These are phyloP conservation scores for Neuroterus valhalla DNA, from an alignment of 1,140 invertebrate species.

Conservation along the genomic window DNA sequence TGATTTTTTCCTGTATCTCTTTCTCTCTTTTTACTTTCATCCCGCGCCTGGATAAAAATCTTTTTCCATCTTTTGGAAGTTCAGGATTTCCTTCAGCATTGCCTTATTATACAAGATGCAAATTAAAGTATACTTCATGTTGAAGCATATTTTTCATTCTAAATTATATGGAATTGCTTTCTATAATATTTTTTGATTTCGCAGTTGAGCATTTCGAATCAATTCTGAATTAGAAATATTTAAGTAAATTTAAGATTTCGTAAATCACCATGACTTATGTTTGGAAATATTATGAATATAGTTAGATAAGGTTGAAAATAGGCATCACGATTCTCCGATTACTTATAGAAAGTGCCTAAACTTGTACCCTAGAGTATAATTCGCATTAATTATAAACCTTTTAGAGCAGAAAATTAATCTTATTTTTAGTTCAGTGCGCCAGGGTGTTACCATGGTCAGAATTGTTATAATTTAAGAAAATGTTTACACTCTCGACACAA, in stretches of 20 bases:
- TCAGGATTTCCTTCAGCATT: too few species aligned
- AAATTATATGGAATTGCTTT: too few species aligned
- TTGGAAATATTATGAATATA: background rate
- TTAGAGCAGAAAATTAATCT: constrained; percentile 48
- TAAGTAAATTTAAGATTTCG: constrained; percentile 11
- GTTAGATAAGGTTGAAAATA: background rate
- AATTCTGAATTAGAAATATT: background rate
- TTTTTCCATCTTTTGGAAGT: too few species aligned
- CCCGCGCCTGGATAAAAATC: too few species aligned
- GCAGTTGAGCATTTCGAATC: background rate
- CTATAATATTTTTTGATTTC: too few species aligned
- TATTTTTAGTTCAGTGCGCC: constrained; percentile 55
- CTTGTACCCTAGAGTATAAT: constrained; percentile 56
- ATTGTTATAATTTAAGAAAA: constrained; percentile 43
- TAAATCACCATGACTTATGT: constrained; percentile 30
- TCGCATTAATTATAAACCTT: constrained; percentile 46
- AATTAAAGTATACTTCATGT: too few species aligned
- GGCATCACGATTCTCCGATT: constrained; percentile 50
- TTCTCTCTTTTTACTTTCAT: too few species aligned
- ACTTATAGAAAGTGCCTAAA: constrained; percentile 74
- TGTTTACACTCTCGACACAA: constrained; percentile 15
- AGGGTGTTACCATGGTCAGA: constrained; percentile 60
- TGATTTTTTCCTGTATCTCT: too few species aligned
- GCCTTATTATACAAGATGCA: too few species aligned
- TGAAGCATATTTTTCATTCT: too few species aligned